Conservation (phyloP, 2,888 invertebrate genomes). For the Thecocarcelia acutangulata region DNA sequence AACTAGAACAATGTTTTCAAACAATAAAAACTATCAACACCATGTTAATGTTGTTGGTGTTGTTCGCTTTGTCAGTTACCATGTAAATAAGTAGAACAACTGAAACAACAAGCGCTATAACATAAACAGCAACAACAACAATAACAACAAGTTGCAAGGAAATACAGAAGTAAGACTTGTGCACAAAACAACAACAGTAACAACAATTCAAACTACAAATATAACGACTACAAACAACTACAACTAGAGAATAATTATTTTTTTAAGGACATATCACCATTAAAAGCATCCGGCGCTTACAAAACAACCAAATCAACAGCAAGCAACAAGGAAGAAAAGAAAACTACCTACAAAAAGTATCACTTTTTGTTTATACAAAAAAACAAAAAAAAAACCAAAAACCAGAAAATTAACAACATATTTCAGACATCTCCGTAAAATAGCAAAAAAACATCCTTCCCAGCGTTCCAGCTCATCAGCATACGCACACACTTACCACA, state of each 20-base stretch:
- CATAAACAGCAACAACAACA: conserved; percentile 46
- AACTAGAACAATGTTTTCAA: conserved; percentile 39
- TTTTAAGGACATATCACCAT: conserved; percentile 65
- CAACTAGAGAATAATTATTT: conserved; percentile 56
- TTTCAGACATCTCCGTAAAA: conserved; percentile 42
- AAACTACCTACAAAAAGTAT: background rate
- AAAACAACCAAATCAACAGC: conserved; percentile 25
- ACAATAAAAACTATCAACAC: conserved; percentile 31
- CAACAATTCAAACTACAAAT: conserved; percentile 46
- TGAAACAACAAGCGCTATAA: conserved; percentile 40
- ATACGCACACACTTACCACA: background rate
- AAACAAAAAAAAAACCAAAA: conserved; percentile 20
- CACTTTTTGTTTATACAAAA: background rate
- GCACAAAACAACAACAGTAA: conserved; percentile 5
- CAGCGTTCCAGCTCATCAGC: conserved; percentile 37
- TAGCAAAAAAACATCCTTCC: background rate
- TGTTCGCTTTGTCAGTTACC: conserved; percentile 19
- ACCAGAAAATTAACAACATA: background rate
- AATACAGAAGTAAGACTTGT: conserved; percentile 13
- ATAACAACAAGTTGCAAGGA: conserved; percentile 37
- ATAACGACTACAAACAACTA: conserved; percentile 38
- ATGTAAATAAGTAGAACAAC: conserved; percentile 40
- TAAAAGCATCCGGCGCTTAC: conserved; percentile 44
- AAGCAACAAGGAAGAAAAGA: too few species aligned
- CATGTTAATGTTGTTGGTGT: conserved; percentile 26